These are phyloP conservation scores for Lissocephala sabroskyi DNA, from an alignment of 2,888 invertebrate genomes.

Conservation along the genomic window DNA sequence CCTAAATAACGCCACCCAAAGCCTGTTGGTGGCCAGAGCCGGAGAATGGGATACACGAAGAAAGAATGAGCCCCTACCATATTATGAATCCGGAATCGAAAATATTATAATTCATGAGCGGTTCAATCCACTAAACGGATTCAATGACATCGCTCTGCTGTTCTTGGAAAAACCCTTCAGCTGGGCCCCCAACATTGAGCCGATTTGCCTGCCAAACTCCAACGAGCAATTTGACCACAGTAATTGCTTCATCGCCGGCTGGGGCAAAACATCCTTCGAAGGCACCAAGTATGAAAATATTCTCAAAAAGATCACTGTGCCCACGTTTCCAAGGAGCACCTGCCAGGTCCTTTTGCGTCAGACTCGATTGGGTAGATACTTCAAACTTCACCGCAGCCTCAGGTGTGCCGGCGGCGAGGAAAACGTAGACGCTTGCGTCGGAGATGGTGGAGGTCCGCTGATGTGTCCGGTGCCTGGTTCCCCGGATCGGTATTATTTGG, in stretches of 20 bases:
- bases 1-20: too few relatives aligned
- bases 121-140: too few relatives aligned
- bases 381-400: neutral
- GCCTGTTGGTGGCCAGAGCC: too few relatives aligned
- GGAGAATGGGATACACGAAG: too few relatives aligned
- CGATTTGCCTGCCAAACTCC: too few relatives aligned
- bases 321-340: neutral
- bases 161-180: too few relatives aligned
- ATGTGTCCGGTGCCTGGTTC: constrained; percentile 4
- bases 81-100: too few relatives aligned
- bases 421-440: neutral
- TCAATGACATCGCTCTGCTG: too few relatives aligned
- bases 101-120: too few relatives aligned
- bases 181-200: too few relatives aligned
- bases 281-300: neutral
- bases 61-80: too few relatives aligned
- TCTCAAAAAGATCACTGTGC: neutral
- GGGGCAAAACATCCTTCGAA: constrained; percentile 5
- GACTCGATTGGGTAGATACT: neutral
- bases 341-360: neutral
- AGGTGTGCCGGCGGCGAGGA: neutral
- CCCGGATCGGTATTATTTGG: constrained; percentile 9
- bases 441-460: constrained; percentile 11
- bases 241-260: constrained; percentile 22
- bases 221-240: too few relatives aligned